These are phyloP conservation scores for Hirtodrosophila cameraria DNA, from an alignment of 2,888 invertebrate species.

Conservation along the genomic window DNA sequence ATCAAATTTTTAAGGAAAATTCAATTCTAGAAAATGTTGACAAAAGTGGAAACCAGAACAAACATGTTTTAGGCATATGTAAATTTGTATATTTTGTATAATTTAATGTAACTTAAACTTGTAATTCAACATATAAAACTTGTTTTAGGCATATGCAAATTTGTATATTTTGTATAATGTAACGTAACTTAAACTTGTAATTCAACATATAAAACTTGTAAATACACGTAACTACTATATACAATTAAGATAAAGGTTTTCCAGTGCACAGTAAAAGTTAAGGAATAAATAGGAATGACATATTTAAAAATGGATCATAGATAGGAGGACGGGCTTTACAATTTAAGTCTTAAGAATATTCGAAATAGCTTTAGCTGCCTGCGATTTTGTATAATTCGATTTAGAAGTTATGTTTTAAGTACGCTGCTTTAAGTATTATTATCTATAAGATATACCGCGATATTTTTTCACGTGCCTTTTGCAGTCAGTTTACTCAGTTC, in stretches of 20 bases:
- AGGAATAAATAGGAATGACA: conserved; percentile 33
- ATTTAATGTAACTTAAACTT: too few species aligned
- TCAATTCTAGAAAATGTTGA: too few species aligned
- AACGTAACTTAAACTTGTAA: conserved; percentile 11
- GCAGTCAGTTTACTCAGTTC: conserved; percentile 58
- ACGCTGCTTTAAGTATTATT: conserved; percentile 2
- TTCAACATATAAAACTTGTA: conserved; percentile 13
- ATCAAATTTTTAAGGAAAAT: too few species aligned
- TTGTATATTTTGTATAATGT: not conserved
- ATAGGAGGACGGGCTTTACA: not conserved
- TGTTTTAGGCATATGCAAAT: not conserved
- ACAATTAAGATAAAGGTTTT: conserved; percentile 37
- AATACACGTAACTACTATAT: conserved; percentile 36
- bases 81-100: too few species aligned
- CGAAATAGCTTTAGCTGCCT: not conserved
- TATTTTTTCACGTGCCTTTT: conserved; percentile 29
- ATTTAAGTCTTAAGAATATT: not conserved
- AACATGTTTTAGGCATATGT: too few species aligned
- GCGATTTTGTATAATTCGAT: not conserved
- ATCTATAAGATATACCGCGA: not conserved
- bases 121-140: not conserved
- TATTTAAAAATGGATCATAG: not conserved
- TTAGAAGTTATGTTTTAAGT: too few species aligned
- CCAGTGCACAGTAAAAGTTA: not conserved
- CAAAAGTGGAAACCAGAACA: too few species aligned